These are phyloP conservation scores for Operophtera brumata DNA, from an alignment of 2,888 invertebrate species.

Conservation along the genomic window DNA sequence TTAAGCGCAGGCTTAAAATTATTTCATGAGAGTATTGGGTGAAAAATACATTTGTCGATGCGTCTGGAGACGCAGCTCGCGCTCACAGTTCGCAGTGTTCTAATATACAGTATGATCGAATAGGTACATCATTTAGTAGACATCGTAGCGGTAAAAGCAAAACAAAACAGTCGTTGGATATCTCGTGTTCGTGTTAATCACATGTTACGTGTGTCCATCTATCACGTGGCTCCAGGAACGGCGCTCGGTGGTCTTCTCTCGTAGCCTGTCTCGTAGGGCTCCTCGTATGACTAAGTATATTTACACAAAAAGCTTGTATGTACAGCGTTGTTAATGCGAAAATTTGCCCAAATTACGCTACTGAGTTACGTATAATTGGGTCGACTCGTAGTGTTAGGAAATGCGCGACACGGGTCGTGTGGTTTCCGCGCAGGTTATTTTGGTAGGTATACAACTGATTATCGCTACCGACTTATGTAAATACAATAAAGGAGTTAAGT, in stretches of 20 bases:
- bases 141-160: constrained; percentile 80
- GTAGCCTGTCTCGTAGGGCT: constrained; percentile 44
- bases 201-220: constrained; percentile 63
- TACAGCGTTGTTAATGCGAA: constrained; percentile 79
- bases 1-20: constrained; percentile 70
- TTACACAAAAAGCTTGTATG: constrained; percentile 79
- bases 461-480: constrained; percentile 3
- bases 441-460: constrained; percentile 3
- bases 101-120: constrained; percentile 63
- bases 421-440: constrained; percentile 22
- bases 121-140: constrained; percentile 69
- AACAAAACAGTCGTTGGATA: constrained; percentile 74
- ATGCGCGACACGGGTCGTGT: constrained; percentile 19
- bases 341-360: constrained; percentile 71
- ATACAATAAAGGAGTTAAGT: constrained; percentile 1
- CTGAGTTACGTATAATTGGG: constrained; percentile 67
- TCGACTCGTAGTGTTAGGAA: constrained; percentile 39
- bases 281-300: constrained; percentile 44
- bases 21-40: constrained; percentile 77
- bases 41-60: constrained; percentile 78
- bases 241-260: constrained; percentile 48
- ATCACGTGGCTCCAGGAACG: constrained; percentile 30
- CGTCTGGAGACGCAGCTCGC: constrained; percentile 60
- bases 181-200: constrained; percentile 77
- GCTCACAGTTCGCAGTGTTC: constrained; percentile 57